phyloP scores from a whole-genome alignment of 2,888 invertebrate genomes.

The Troilus luridus region DNA sequence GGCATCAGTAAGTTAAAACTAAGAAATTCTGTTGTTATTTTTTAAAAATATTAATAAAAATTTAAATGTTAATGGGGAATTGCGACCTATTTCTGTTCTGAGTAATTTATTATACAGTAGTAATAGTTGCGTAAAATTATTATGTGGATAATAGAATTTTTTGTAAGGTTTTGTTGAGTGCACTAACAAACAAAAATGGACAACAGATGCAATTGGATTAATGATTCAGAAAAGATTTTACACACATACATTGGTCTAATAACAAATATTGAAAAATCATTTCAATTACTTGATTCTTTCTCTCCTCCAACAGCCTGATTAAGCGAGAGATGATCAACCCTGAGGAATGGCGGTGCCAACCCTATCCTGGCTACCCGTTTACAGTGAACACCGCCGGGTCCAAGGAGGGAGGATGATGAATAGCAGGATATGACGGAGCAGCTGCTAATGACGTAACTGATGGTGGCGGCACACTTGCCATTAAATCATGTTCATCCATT shows the following conservation, averaged over 20 bases:
- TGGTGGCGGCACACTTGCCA: constrained; percentile 5
- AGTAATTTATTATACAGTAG: too few species aligned
- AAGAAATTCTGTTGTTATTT: too few species aligned
- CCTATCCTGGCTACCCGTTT: neutral
- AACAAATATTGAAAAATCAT: neutral
- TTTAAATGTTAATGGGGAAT: too few species aligned
- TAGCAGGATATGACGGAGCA: constrained; percentile 37
- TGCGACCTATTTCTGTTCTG: too few species aligned
- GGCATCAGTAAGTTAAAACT: too few species aligned
- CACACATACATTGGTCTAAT: neutral
- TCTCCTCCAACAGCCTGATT: neutral
- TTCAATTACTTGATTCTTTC: neutral
- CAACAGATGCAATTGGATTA: too few species aligned
- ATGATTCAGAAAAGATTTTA: too few species aligned
- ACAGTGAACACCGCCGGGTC: neutral
- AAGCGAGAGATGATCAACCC: neutral
- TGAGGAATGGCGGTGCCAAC: neutral
- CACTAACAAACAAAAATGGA: too few species aligned
- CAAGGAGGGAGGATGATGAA: constrained; percentile 22
- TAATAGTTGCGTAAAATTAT: too few species aligned
- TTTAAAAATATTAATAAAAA: too few species aligned
- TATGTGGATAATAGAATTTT: too few species aligned
- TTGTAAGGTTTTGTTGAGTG: too few species aligned
- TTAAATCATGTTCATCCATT: constrained; percentile 36
- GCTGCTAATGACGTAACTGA: constrained; percentile 44